Percentiles rank a stretch among this genome's conserved stretches.
phyloP scores from a whole-genome alignment of 2,888 invertebrate genomes.

The Sinodicranocentrus sp. region DNA sequence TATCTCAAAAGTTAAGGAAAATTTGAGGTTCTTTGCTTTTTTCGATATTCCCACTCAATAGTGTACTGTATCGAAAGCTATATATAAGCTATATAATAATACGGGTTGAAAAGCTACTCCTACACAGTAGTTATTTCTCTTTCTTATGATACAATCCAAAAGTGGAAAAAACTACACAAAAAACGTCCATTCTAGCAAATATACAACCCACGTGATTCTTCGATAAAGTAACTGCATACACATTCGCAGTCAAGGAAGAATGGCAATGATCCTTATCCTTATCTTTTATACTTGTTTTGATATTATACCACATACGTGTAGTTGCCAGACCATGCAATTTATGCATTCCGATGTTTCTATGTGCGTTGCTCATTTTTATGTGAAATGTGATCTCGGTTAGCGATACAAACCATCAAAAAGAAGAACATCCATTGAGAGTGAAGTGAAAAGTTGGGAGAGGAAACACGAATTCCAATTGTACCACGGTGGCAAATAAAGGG shows the following conservation, averaged over 20 bases:
- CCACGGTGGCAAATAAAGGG: slow-evolving; percentile 54
- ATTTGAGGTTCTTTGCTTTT: slow-evolving; percentile 12
- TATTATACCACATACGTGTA: slow-evolving; percentile 8
- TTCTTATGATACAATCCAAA: no score
- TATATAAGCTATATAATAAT: no score
- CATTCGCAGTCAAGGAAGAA: no score
- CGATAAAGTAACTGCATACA: no score
- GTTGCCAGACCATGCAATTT: slow-evolving; percentile 6
- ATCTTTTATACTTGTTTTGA: slow-evolving; percentile 25
- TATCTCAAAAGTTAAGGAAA: slow-evolving; percentile 35
- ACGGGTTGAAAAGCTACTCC: no score
- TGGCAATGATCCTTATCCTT: slow-evolving; percentile 33
- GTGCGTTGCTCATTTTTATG: slow-evolving; percentile 21
- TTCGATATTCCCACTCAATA: background rate
- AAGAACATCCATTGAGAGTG: slow-evolving; percentile 15
- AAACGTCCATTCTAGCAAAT: no score
- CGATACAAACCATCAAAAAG: slow-evolving; percentile 39
- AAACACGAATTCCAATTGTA: slow-evolving; percentile 45
- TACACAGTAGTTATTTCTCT: no score
- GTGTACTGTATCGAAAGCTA: no score
- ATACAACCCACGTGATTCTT: no score
- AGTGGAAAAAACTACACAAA: no score
- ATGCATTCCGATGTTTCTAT: slow-evolving; percentile 5
- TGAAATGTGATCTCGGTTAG: slow-evolving; percentile 39
- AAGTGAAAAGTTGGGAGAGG: slow-evolving; percentile 25